A percentile compares a stretch with the other conserved stretches of the same genome.
These are phyloP conservation scores for Xestia ashworthii DNA, from an alignment of 2,888 invertebrate species.

Conservation along the genomic window DNA sequence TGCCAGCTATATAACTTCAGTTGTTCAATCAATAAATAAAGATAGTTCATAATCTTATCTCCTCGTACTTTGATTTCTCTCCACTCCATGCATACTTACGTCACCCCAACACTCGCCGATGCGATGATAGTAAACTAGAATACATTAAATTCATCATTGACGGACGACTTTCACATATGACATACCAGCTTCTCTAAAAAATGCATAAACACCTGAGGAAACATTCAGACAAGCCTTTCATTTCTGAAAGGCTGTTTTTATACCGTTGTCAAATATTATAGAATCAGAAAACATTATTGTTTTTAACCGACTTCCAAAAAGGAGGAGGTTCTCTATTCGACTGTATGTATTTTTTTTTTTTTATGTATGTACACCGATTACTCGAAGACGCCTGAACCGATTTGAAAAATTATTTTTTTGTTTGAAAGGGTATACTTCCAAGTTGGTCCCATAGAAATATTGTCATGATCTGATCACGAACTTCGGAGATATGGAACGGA, in stretches of 20 bases:
- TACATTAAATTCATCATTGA: conserved; percentile 70
- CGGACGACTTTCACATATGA: conserved; percentile 29
- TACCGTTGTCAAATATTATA: background rate
- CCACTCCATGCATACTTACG: conserved; percentile 65
- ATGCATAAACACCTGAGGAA: conserved; percentile 36
- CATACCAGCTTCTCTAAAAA: conserved; percentile 35
- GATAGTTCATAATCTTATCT: conserved; percentile 68
- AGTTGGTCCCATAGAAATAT: too few species aligned
- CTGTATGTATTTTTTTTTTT: too few species aligned
- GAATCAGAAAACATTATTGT: background rate
- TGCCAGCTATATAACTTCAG: conserved; percentile 84
- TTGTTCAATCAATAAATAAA: conserved; percentile 84
- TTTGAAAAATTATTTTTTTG: too few species aligned
- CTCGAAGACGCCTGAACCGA: too few species aligned
- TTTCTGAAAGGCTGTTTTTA: conserved; percentile 4
- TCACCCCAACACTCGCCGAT: conserved; percentile 32
- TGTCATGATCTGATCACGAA: too few species aligned
- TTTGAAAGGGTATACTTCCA: too few species aligned
- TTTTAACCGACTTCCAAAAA: too few species aligned
- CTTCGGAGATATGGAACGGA: too few species aligned
- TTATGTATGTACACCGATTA: too few species aligned
- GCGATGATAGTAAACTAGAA: conserved; percentile 66
- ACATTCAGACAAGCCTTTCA: background rate
- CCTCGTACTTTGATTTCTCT: conserved; percentile 53
- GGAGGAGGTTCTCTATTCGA: too few species aligned